Evolutionary conservation across 2,113 vertebrate genomes (phyloP), one percentile per base, ranked within the genome.

Genomic region (Neogobius melanostomus): DNA sequence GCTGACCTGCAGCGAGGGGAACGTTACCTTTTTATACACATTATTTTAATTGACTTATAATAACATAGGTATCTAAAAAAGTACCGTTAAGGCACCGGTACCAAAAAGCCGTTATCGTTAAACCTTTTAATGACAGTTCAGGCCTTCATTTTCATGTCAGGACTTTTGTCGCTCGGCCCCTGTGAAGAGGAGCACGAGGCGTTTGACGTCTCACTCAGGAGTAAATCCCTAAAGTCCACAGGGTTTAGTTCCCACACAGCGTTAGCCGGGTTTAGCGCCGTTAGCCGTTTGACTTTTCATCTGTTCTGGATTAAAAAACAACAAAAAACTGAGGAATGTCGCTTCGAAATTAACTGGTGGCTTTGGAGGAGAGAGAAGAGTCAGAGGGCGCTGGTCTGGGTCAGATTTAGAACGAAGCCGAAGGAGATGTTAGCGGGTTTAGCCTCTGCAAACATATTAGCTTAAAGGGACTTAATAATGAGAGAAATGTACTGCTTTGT

Each of bases 281-380:
- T 60, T 60, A 60, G 36, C 57, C 14, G 7, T 61, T 61, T 61
- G 57, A 61, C 57, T 61, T 57, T 57, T 44, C 42, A 61, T 61
- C 42, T 61, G 57, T 8, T 61, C 42, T 43, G 57, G 57, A 61
- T 61, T 44, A 61, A 61, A 56, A 61, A 61, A 14, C 57, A 15
- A n/a, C 43, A 61, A 56, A 36, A 61, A 61, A 14, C 57, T 7
- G 11, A 8, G 42, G 36, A 44, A 61, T 43, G 57, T 15, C 12
- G 14, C 6, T 12, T 3, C 5, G 42, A 61, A 61, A 61, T 44
- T 7, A 44, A 61, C 14, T 9, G 12, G 6, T 1, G 57, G 12
- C 0, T 36, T 59, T 44, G 21, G 53, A 54, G 52, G 21, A 6
- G 16, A 43, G 53, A 8, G n/a, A 21, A 2, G 28, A 60, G 57